phyloP scores from a whole-genome alignment of 2,113 vertebrate species.

The Tragelaphus buxtoni region DNA sequence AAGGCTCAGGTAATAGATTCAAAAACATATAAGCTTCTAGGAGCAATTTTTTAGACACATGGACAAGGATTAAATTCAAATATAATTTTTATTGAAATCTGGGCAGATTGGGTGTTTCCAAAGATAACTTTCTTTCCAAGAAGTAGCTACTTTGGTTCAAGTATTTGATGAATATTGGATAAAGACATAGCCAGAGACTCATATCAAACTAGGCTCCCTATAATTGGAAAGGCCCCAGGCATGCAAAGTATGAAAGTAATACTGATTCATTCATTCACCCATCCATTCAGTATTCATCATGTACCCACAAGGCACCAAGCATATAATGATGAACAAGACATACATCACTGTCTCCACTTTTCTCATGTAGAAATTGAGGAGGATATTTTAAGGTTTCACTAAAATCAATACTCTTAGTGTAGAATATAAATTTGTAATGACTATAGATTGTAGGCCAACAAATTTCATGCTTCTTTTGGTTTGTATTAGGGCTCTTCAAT shows the following conservation, averaged over 20 bases:
- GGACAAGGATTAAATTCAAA: background rate
- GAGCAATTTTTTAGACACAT: background rate
- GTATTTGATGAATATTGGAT: background rate
- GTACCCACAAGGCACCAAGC: background rate
- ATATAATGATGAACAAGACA: background rate
- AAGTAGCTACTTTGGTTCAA: background rate
- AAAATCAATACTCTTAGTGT: background rate
- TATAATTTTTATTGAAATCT: background rate
- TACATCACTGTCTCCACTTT: background rate
- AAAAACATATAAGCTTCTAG: background rate
- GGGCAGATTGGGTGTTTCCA: background rate
- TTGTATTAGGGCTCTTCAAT: background rate
- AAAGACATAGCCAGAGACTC: background rate
- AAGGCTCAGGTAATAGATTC: background rate
- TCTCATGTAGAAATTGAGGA: background rate
- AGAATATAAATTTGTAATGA: background rate
- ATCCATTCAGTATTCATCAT: background rate
- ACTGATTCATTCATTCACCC: background rate
- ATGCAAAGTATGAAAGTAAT: background rate
- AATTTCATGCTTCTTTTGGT: background rate
- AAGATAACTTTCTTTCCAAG: background rate
- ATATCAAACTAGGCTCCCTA: background rate
- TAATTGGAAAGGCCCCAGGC: background rate
- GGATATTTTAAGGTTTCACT: background rate
- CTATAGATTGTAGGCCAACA: background rate